phyloP scores from a whole-genome alignment of 1,140 invertebrate species.

The Drosophila virilis region DNA sequence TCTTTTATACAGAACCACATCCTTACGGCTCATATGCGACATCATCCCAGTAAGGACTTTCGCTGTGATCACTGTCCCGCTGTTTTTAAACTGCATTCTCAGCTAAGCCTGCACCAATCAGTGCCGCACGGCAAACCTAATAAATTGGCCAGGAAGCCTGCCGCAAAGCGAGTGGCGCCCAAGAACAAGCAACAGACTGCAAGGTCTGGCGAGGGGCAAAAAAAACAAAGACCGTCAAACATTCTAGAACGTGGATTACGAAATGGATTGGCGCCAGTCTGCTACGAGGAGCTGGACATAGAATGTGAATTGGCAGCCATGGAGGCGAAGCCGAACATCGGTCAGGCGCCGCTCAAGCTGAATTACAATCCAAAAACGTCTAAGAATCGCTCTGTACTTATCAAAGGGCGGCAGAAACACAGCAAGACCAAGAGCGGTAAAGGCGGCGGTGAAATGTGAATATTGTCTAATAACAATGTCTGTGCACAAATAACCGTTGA shows the following conservation, averaged over 20 bases:
- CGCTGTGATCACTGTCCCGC: constrained; percentile 14
- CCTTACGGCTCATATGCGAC: constrained; percentile 6
- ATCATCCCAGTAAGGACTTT: constrained; percentile 10
- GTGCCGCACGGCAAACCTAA: background rate
- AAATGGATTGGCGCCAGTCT: constrained; percentile 14
- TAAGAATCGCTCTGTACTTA: background rate
- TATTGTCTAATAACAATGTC: background rate
- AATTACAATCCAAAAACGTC: constrained; percentile 2
- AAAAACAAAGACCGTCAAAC: background rate
- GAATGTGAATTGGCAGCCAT: constrained; percentile 18
- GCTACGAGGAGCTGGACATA: constrained; percentile 32
- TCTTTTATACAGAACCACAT: constrained; percentile 33
- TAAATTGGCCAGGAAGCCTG: background rate
- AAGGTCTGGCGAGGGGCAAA: background rate
- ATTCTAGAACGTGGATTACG: constrained; percentile 16
- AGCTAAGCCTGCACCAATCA: background rate
- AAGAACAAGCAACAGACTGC: constrained; percentile 5
- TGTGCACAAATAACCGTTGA: background rate
- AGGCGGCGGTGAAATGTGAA: constrained; percentile 4
- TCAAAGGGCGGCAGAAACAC: background rate
- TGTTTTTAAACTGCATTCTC: constrained; percentile 11
- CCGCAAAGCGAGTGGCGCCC: background rate
- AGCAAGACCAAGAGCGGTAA: background rate
- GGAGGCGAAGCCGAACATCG: background rate
- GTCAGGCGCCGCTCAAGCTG: background rate